These are phyloP conservation scores for Alethe diademata DNA, from an alignment of 2,113 vertebrate species.

Conservation along the genomic window DNA sequence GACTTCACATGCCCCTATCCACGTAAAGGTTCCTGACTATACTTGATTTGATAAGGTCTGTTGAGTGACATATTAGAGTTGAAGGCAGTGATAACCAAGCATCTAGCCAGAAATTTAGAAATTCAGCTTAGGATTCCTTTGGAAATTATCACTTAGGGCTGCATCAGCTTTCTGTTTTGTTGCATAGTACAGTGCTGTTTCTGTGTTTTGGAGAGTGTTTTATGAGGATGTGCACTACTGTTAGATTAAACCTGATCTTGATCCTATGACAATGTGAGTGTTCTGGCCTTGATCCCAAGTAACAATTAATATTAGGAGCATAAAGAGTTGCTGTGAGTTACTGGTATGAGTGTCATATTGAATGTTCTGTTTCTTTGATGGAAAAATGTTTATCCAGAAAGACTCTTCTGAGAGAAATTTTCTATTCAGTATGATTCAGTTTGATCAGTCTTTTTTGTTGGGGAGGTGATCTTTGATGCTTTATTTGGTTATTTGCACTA, in stretches of 20 bases:
- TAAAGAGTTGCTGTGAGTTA: neutral
- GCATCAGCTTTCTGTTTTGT: neutral
- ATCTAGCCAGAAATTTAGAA: neutral
- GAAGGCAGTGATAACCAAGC: neutral
- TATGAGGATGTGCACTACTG: neutral
- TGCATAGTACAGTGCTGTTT: neutral
- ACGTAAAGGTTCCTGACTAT: neutral
- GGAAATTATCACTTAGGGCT: neutral
- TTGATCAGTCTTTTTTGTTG: conserved; percentile 8
- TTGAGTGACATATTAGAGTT: neutral
- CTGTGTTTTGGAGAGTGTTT: neutral
- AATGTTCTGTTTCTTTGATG: neutral
- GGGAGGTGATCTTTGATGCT: neutral
- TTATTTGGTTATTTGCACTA: neutral
- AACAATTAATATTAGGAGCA: neutral
- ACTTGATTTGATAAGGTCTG: neutral
- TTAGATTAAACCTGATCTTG: neutral
- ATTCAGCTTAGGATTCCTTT: neutral
- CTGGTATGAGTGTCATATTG: neutral
- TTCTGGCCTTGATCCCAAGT: neutral
- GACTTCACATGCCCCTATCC: neutral
- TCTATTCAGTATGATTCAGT: neutral
- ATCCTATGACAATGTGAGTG: neutral
- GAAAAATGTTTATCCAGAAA: neutral
- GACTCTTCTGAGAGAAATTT: neutral